phyloP scores from a whole-genome alignment of 2,113 vertebrate species.

The Beaufortia kweichowensis region DNA sequence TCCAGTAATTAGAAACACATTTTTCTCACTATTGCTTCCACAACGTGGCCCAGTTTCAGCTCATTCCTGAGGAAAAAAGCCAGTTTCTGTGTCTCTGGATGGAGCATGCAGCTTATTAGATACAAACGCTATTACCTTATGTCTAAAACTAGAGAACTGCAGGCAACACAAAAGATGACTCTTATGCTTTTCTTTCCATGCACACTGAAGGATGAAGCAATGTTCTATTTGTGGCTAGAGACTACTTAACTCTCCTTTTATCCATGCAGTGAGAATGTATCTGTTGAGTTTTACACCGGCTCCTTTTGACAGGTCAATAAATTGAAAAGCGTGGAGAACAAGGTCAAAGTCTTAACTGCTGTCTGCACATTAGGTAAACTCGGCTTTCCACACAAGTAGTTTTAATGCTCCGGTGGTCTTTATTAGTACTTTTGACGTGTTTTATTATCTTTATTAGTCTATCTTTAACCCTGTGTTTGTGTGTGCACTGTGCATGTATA shows the following conservation, averaged over 20 bases:
- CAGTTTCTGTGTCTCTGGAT: neutral
- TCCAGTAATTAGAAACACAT: constrained; percentile 7
- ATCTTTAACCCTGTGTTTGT: too few relatives aligned
- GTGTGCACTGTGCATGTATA: too few relatives aligned
- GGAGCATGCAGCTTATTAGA: neutral
- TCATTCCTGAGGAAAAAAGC: neutral
- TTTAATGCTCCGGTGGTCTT: too few relatives aligned
- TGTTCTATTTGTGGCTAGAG: neutral
- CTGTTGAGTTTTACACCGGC: neutral
- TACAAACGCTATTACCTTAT: neutral
- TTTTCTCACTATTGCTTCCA: constrained; percentile 3
- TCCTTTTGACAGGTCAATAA: neutral
- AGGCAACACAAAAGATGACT: neutral
- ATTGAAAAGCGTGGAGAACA: neutral
- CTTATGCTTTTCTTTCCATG: neutral
- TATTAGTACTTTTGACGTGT: too few relatives aligned
- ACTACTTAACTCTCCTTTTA: neutral
- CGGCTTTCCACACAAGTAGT: too few relatives aligned
- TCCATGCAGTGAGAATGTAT: too few relatives aligned
- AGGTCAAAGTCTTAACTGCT: constrained; percentile 6
- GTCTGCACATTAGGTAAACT: neutral
- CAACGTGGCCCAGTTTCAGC: constrained; percentile 5
- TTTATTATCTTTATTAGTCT: too few relatives aligned
- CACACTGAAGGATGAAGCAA: neutral
- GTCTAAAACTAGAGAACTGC: neutral